These are phyloP conservation scores for Synaphobranchus kaupii DNA, from an alignment of 2,797 vertebrate species.

Conservation along the genomic window DNA sequence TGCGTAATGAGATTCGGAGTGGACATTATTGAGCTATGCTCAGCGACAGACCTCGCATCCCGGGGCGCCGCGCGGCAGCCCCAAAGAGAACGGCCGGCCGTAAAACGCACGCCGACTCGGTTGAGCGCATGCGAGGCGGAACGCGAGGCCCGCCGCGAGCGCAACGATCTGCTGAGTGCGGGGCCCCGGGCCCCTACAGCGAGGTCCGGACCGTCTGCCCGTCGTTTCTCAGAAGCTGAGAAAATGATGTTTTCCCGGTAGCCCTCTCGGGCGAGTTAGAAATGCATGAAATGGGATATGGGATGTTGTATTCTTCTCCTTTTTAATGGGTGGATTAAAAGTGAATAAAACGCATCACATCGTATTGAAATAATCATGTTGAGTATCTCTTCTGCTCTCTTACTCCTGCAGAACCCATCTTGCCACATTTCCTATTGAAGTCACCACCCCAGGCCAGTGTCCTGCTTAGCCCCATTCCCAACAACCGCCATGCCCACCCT, in stretches of 20 bases:
- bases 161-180: background rate
- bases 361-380: background rate
- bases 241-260: background rate
- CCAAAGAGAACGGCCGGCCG: background rate
- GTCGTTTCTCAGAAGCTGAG: background rate
- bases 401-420: background rate
- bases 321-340: background rate
- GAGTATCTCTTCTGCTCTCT: background rate
- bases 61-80: background rate
- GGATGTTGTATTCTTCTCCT: background rate
- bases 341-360: background rate
- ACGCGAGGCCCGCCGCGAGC: background rate
- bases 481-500: too few relatives aligned
- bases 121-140: background rate
- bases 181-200: background rate
- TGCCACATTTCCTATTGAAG: background rate
- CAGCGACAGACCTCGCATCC: background rate
- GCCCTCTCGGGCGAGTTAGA: constrained; percentile 4
- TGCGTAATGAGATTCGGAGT: background rate
- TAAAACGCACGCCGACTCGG: background rate
- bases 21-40: background rate
- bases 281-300: constrained; percentile 12
- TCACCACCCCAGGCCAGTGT: background rate
- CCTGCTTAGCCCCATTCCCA: too few relatives aligned
- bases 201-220: background rate